These are phyloP conservation scores for Tympanoctomys barrerae DNA, from an alignment of 2,797 vertebrate species.

Conservation along the genomic window DNA sequence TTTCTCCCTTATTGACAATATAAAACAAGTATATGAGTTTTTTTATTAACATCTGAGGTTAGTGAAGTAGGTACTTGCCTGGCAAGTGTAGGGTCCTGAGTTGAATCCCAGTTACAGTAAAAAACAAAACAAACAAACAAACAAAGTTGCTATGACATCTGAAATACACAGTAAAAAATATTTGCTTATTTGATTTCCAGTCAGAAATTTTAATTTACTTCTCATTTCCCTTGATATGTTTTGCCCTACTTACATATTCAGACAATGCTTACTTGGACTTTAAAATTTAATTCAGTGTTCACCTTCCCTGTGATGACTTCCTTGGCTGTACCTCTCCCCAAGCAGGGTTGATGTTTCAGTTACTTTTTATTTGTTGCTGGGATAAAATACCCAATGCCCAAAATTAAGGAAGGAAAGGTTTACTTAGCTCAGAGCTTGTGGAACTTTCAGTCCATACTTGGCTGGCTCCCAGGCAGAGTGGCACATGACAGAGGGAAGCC, in stretches of 20 bases:
- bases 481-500: too few relatives aligned
- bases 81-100: too few relatives aligned
- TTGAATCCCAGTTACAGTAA: too few relatives aligned
- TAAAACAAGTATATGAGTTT: not conserved
- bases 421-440: too few relatives aligned
- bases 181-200: not conserved
- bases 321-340: not conserved
- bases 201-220: not conserved
- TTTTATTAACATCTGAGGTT: not conserved
- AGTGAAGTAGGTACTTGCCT: too few relatives aligned
- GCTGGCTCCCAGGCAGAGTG: too few relatives aligned
- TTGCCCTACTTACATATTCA: not conserved
- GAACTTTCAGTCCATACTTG: too few relatives aligned
- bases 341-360: not conserved
- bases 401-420: too few relatives aligned
- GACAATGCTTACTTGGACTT: not conserved
- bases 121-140: too few relatives aligned
- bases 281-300: not conserved
- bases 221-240: not conserved
- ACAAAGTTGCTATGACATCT: not conserved
- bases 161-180: constrained; percentile 10
- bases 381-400: too few relatives aligned
- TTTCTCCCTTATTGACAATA: not conserved
- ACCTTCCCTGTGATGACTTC: not conserved
- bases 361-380: too few relatives aligned